phyloP scores from a whole-genome alignment of 2,797 vertebrate species.

The Galagoides demidoff region DNA sequence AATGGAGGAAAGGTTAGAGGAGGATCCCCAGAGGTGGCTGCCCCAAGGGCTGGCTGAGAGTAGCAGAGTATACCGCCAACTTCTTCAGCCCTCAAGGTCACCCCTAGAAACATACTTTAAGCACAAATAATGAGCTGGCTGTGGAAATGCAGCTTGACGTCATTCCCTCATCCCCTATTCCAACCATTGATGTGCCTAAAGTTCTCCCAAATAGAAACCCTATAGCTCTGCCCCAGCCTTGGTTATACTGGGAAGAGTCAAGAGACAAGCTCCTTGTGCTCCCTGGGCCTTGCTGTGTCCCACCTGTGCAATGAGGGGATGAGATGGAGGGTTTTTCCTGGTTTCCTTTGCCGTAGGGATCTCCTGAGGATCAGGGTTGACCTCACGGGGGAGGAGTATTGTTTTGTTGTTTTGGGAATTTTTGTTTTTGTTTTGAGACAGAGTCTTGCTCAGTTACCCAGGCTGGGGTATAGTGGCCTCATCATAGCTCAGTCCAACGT shows the following conservation, averaged over 20 bases:
- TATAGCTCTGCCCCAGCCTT: neutral
- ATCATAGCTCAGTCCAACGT: neutral
- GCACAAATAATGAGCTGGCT: neutral
- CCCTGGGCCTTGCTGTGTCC: neutral
- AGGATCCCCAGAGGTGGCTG: neutral
- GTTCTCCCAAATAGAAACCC: neutral
- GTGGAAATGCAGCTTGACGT: neutral
- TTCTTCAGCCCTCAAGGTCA: neutral
- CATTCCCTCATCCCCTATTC: neutral
- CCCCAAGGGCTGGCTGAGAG: neutral
- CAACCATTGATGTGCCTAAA: neutral
- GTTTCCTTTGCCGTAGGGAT: neutral
- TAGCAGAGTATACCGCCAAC: too few relatives aligned
- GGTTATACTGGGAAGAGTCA: neutral
- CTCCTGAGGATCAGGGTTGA: neutral
- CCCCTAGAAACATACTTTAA: neutral
- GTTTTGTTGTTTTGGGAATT: neutral
- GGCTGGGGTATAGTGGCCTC: neutral
- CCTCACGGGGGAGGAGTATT: neutral
- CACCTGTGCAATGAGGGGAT: neutral
- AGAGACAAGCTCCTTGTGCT: neutral
- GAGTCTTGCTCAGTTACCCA: neutral
- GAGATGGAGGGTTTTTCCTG: neutral
- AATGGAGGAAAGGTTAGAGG: neutral
- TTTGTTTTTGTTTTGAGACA: neutral